Percentiles rank a stretch among this genome's conserved stretches.
These are phyloP conservation scores for Xenops minutus DNA, from an alignment of 2,797 vertebrate species.

Conservation along the genomic window DNA sequence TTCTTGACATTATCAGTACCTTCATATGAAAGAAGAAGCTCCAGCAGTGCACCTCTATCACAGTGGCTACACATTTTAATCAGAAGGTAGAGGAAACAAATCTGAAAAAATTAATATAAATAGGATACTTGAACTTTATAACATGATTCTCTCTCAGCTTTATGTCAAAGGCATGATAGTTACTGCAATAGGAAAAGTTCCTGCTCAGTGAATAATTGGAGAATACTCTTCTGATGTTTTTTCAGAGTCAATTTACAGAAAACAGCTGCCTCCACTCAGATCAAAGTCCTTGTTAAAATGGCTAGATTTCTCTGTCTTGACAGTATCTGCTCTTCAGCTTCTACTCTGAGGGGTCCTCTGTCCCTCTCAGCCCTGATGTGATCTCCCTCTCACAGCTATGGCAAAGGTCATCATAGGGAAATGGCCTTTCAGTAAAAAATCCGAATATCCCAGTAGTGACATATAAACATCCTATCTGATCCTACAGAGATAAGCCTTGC, in stretches of 20 bases:
- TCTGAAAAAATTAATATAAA: constrained; percentile 45
- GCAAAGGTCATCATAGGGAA: background rate
- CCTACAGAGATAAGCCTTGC: background rate
- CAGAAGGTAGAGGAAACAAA: constrained; percentile 35
- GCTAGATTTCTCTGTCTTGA: background rate
- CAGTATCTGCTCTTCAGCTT: background rate
- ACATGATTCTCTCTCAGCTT: background rate
- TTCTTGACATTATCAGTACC: constrained; percentile 67
- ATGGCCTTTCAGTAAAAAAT: background rate
- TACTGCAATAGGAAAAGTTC: background rate
- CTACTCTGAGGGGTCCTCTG: background rate
- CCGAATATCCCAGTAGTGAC: background rate
- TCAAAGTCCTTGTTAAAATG: background rate
- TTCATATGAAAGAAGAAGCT: constrained; percentile 53
- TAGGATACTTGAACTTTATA: constrained; percentile 49
- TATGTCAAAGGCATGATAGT: background rate
- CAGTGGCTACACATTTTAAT: constrained; percentile 58
- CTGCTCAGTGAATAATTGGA: background rate
- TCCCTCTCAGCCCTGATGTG: background rate
- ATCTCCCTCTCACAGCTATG: rapidly evolving
- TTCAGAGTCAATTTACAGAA: constrained; percentile 1
- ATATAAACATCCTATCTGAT: background rate
- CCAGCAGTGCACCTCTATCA: constrained; percentile 45
- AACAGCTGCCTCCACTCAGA: background rate
- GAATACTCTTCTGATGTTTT: background rate